Evolutionary conservation across 2,797 vertebrate genomes (phyloP).

Genomic region (Phoeniculus purpureus): DNA sequence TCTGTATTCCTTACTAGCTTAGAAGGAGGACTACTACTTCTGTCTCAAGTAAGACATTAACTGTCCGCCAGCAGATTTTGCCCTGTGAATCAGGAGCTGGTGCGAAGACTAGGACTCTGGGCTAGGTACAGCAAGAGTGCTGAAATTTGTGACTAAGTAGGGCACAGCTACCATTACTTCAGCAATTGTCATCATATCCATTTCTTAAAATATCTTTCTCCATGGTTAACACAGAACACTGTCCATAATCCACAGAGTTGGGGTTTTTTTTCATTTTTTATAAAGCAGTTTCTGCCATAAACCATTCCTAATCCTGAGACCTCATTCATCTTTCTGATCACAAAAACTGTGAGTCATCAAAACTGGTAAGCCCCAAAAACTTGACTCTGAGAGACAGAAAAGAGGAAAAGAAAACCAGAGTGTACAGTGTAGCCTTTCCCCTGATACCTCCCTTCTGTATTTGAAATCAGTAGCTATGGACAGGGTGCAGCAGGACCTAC

Average conservation of each 20-base stretch:
- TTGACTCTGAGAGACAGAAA: background rate
- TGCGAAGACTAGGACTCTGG: slow-evolving; percentile 40
- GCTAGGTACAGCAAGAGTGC: background rate
- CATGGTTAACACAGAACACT: background rate
- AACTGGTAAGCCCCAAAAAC: background rate
- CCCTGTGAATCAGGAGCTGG: background rate
- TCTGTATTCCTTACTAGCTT: background rate
- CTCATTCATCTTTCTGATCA: background rate
- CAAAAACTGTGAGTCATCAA: background rate
- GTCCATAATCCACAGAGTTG: background rate
- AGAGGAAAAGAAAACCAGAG: background rate
- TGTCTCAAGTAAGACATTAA: background rate
- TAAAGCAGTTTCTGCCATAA: background rate
- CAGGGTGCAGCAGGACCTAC: background rate
- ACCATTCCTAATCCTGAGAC: background rate
- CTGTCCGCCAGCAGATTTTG: background rate
- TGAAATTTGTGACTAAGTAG: background rate
- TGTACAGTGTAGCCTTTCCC: background rate
- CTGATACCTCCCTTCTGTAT: background rate
- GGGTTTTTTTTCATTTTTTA: background rate
- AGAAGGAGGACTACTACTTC: background rate
- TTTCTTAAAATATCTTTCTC: background rate
- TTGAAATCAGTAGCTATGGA: background rate
- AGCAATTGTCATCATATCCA: background rate
- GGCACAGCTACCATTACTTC: slow-evolving; percentile 6